These are phyloP conservation scores for Epizoanthus stellaris DNA, from an alignment of 92 coral and sea anemone species.

Conservation along the genomic window DNA sequence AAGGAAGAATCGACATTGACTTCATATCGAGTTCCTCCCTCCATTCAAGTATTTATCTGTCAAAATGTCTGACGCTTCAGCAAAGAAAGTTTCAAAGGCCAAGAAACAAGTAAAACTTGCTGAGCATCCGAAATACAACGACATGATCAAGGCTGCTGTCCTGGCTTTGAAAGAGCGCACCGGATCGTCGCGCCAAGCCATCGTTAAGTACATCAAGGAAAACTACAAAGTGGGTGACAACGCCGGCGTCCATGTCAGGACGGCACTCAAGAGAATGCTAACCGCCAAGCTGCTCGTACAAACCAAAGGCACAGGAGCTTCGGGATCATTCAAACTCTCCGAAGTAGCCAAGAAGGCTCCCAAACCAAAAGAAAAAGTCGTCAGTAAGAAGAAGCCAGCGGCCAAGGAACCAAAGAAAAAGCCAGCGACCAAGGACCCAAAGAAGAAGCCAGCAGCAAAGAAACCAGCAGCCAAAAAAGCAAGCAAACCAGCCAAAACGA, in stretches of 20 bases:
- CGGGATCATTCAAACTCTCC: slow-evolving; percentile 63
- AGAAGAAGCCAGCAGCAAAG: slow-evolving; percentile 30
- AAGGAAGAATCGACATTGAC: slow-evolving; percentile 4
- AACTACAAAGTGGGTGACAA: slow-evolving; percentile 50
- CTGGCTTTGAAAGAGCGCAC: slow-evolving; percentile 22
- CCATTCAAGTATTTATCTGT: slow-evolving; percentile 14
- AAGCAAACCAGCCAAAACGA: slow-evolving; percentile 52
- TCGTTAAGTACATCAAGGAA: slow-evolving; percentile 48
- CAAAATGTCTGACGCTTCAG: slow-evolving; percentile 40
- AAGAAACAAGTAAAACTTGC: slow-evolving; percentile 28
- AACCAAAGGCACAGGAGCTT: slow-evolving; percentile 65
- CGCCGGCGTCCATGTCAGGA: slow-evolving; percentile 41
- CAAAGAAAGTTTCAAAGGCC: slow-evolving; percentile 42
- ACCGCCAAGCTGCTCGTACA: slow-evolving; percentile 45
- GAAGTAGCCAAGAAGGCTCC: slow-evolving; percentile 44
- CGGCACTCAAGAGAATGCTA: slow-evolving; percentile 42
- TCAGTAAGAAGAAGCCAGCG: slow-evolving; percentile 12
- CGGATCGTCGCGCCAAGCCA: slow-evolving; percentile 51
- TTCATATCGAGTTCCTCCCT: slow-evolving; percentile 1
- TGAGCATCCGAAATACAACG: slow-evolving; percentile 44
- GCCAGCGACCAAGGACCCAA: slow-evolving; percentile 61
- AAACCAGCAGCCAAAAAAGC: slow-evolving; percentile 48
- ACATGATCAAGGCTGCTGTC: slow-evolving; percentile 35
- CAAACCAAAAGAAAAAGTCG: slow-evolving; percentile 47
- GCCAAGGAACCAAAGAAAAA: slow-evolving; percentile 26